A percentile compares a stretch with the other conserved stretches of the same genome.
These are phyloP conservation scores for Heliconius himera DNA, from an alignment of 1,140 invertebrate species.

Conservation along the genomic window DNA sequence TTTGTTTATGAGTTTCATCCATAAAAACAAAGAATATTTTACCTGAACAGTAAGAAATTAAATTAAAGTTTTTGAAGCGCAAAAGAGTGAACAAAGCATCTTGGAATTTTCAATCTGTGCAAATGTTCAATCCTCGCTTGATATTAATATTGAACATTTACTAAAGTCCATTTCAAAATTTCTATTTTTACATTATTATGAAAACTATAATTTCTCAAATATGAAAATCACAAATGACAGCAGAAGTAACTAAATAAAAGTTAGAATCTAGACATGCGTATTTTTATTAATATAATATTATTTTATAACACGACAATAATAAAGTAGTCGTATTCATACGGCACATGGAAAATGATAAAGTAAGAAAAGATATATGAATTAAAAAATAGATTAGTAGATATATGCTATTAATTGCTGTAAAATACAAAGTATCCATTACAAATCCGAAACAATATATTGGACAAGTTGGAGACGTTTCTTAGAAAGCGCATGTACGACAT, in stretches of 20 bases:
- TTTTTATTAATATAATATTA: too few species aligned
- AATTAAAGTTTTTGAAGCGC: constrained; percentile 35
- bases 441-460: background rate
- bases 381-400: too few species aligned
- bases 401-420: background rate
- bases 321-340: too few species aligned
- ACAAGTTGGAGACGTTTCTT: constrained; percentile 15
- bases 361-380: background rate
- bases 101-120: constrained; percentile 36
- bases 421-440: background rate
- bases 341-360: too few species aligned
- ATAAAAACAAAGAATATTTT: background rate
- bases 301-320: too few species aligned
- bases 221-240: background rate
- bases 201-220: background rate
- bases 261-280: background rate
- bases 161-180: constrained; percentile 28
- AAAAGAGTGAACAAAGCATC: constrained; percentile 34
- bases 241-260: background rate
- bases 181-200: constrained; percentile 15
- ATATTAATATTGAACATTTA: constrained; percentile 36
- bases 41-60: constrained; percentile 25
- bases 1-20: constrained; percentile 2
- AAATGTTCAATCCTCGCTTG: constrained; percentile 31
- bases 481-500: constrained; percentile 24